Percentiles rank a stretch among this genome's conserved stretches.
phyloP scores from a whole-genome alignment of 2,797 vertebrate species.

The Gambusia yucatana region DNA sequence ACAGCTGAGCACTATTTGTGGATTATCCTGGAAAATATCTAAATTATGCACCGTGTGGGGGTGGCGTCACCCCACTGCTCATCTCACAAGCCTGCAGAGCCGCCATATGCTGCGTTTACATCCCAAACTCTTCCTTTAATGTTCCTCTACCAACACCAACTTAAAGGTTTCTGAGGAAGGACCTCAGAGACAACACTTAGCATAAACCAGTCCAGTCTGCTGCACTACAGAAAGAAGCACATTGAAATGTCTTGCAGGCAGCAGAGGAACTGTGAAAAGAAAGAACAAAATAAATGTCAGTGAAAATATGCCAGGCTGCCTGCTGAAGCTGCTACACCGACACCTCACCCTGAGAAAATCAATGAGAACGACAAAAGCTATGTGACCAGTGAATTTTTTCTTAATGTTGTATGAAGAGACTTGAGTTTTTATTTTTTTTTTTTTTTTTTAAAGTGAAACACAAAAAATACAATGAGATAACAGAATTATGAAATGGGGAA shows the following conservation, averaged over 20 bases:
- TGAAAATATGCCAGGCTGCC: conserved; percentile 35
- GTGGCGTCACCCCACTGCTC: conserved; percentile 37
- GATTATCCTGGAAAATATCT: conserved; percentile 11
- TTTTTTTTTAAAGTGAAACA: too few species aligned
- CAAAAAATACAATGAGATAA: neutral
- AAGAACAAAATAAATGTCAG: conserved; percentile 45
- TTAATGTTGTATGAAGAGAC: neutral
- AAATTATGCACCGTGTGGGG: conserved; percentile 26
- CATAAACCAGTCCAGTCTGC: conserved; percentile 24
- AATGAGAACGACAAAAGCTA: neutral
- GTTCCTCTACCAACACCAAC: neutral
- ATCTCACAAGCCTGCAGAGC: conserved; percentile 55
- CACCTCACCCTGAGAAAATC: neutral
- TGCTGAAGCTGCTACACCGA: neutral
- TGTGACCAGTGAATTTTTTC: neutral
- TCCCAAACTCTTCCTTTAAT: conserved; percentile 9
- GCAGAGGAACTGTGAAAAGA: conserved; percentile 19
- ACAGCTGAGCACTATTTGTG: neutral
- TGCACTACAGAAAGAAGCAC: conserved; percentile 19
- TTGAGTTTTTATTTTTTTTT: too few species aligned
- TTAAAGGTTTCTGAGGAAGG: neutral
- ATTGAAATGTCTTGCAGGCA: conserved; percentile 33
- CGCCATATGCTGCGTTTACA: conserved; percentile 56
- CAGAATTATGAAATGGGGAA: neutral
- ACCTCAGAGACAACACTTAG: neutral